These are phyloP conservation scores for Rhorus exstirpatorius DNA, from an alignment of 2,888 invertebrate genomes.

Conservation along the genomic window DNA sequence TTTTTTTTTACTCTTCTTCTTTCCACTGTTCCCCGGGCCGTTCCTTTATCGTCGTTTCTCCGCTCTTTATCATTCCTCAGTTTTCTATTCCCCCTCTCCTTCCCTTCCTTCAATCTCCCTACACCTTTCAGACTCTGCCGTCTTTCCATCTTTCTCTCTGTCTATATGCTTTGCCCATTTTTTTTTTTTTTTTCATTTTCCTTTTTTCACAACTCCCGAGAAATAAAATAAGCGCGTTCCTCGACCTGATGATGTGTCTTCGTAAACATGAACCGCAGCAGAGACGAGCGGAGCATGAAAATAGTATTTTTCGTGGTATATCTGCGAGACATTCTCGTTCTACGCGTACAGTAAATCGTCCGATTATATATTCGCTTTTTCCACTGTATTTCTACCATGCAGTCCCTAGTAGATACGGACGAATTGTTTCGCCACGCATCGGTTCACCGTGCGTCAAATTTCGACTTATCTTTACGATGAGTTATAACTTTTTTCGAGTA, in stretches of 20 bases:
- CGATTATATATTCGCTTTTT: conserved; percentile 32
- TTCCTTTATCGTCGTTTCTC: conserved; percentile 49
- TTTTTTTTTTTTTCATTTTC: conserved; percentile 7
- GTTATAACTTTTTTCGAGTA: not conserved
- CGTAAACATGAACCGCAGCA: conserved; percentile 43
- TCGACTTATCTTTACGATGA: not conserved
- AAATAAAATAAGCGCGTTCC: conserved; percentile 56
- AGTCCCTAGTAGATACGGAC: not conserved
- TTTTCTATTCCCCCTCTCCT: conserved; percentile 62
- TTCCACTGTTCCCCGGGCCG: conserved; percentile 29
- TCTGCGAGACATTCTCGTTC: conserved; percentile 13
- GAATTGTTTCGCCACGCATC: conserved; percentile 2
- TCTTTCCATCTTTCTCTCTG: conserved; percentile 61
- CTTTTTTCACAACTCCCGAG: conserved; percentile 26
- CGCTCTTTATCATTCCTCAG: conserved; percentile 71
- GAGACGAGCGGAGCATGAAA: conserved; percentile 41
- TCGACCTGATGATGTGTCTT: conserved; percentile 56
- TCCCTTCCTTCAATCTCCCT: conserved; percentile 65
- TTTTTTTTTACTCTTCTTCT: conserved; percentile 41
- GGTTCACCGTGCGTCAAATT: not conserved
- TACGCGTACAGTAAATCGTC: conserved; percentile 31
- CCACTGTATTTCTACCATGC: not conserved
- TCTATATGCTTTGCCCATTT: conserved; percentile 37
- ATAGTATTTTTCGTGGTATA: conserved; percentile 36
- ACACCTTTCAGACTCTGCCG: conserved; percentile 50